Base-by-base conservation (phyloP, 2,888 invertebrate genomes). In the Amphipoea oculea region DNA sequence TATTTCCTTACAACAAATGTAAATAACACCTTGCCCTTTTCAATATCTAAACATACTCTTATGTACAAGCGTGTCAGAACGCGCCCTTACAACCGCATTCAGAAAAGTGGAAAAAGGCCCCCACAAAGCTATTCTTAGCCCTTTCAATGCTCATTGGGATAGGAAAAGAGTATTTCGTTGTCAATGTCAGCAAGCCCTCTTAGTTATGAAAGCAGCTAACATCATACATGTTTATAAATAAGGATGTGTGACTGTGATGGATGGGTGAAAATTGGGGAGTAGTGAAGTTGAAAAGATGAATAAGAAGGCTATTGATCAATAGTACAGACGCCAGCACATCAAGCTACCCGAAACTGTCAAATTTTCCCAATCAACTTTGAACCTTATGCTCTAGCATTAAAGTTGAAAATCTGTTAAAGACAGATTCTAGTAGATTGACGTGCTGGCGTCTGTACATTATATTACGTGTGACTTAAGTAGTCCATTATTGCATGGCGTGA, bases 101-200 rank as follows among this genome's bases (percentile, higher is more conserved):
- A 36, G 66, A 70, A 73, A 74, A 63, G 17, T 54, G 42, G 54
- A 29, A 78, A 72, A 54, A 4, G 11, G 36, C 29, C 62, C 11
- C 70, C 14, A 36, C 40, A 79, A 63, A 72, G 68, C 60, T 63
- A 68, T 74, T 83, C 11, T 68, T 45, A 81, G 42, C n/a, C 60
- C 23, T 80, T 80, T 74, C n/a, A 68, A 74, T 51, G 54, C 7
- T 71, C 65, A 54, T 65, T 68, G 63, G 60, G 23, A 48, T 72
- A 40, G 23, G 6, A n/a, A 67, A 74, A 54, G 67, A 45, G 36
- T 51, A 51, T 74, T 63, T 85, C n/a, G 14, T 70, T 36, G 3
- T n/a, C 36, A 12, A 29, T 51, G 11, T 67, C 4, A 14, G 51
- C 3, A 36, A 42, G 51, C 14, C 62, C 20, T 65, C 14, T n/a